phyloP scores from a whole-genome alignment of 1,140 invertebrate species.

The Homarus americanus region DNA sequence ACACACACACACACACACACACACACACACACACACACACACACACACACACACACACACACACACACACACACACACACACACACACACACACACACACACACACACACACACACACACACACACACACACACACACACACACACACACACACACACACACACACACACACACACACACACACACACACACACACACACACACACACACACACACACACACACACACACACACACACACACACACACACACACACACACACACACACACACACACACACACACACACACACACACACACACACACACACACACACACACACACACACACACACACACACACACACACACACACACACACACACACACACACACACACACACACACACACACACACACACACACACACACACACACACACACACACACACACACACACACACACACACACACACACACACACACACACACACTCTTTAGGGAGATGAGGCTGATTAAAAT shows the following conservation, averaged over 20 bases:
- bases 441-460: slow-evolving; percentile 25
- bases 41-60: slow-evolving; percentile 17
- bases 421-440: slow-evolving; percentile 13
- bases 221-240: slow-evolving; percentile 20
- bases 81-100: too few species aligned
- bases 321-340: slow-evolving; percentile 25
- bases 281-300: slow-evolving; percentile 21
- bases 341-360: slow-evolving; percentile 25
- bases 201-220: slow-evolving; percentile 25
- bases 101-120: slow-evolving; percentile 17
- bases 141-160: slow-evolving; percentile 13
- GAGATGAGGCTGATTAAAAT: too few species aligned
- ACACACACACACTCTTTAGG: slow-evolving; percentile 28
- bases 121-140: slow-evolving; percentile 8
- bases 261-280: slow-evolving; percentile 25
- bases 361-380: slow-evolving; percentile 21
- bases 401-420: slow-evolving; percentile 22
- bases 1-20: background rate
- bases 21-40: slow-evolving; percentile 19
- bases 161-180: slow-evolving; percentile 20
- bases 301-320: slow-evolving; percentile 25
- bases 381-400: slow-evolving; percentile 25
- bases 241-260: slow-evolving; percentile 25
- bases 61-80: slow-evolving; percentile 23
- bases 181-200: slow-evolving; percentile 25